Evolutionary conservation across 2,113 vertebrate species (phyloP).

Genomic region (Vulpes vulpes): DNA sequence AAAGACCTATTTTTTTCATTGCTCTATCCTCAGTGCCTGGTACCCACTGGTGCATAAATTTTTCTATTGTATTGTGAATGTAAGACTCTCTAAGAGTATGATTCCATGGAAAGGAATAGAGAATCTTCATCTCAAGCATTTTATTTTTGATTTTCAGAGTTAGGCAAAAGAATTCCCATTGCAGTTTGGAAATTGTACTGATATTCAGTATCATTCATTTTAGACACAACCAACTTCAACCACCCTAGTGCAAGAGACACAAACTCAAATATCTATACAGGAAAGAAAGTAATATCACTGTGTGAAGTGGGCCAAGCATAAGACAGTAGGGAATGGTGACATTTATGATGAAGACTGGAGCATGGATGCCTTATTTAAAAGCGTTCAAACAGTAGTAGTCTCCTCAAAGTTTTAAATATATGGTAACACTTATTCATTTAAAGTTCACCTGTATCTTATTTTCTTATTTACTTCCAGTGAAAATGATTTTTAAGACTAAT

Average conservation of each 20-base stretch:
- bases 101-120: not conserved
- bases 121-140: not conserved
- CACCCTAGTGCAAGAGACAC: not conserved
- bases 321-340: not conserved
- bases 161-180: not conserved
- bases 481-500: slow-evolving; percentile 23
- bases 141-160: slow-evolving; percentile 44
- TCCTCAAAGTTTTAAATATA: not conserved
- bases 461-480: slow-evolving; percentile 10
- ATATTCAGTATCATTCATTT: not conserved
- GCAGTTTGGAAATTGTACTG: not conserved
- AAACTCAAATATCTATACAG: not conserved
- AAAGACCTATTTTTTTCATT: slow-evolving; percentile 4
- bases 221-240: not conserved
- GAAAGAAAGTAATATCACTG: not conserved
- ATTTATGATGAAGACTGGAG: not conserved
- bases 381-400: not conserved
- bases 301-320: not conserved
- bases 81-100: not conserved
- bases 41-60: not conserved
- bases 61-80: not conserved
- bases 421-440: not conserved
- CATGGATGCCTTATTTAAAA: not conserved
- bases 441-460: not conserved
- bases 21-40: not conserved